Evolutionary conservation across 2,113 vertebrate genomes (phyloP), one percentile per base, ranked within the genome.

Genomic region (Cryptomyrus ogoouensis): DNA sequence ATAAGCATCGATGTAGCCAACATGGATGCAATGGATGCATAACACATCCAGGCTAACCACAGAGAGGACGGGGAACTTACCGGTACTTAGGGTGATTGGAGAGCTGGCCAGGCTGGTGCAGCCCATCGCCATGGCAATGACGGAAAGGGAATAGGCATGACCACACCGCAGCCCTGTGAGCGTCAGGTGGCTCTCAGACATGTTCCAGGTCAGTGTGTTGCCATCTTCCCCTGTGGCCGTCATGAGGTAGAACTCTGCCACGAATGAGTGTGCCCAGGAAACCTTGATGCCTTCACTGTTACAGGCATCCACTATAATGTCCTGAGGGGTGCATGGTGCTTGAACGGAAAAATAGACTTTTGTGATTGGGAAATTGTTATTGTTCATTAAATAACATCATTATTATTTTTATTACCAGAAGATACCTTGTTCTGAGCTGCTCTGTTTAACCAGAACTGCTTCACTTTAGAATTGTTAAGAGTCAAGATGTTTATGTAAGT

Each of bases 271-370:
- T n/a, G 77, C 89, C 95, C 96, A 97, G 7, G 90, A 91, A 80
- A 95, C 93, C 0, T 31, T 39, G 31, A 91, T 91, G 0, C 92
- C 94, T 0, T 91, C 90, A 1, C 86, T 47, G 6, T 93, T 90
- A 53, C 96, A 96, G 0, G 89, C 88, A 1, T 46, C 77, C 50
- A 90, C 89, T 0, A 52, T 92, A 89, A 96, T 90, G 24, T 91
- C 91, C 56, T 83, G 53, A n/a, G 96, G 96, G 19, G 89, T 74
- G 90, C 96, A 97, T 6, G 96, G 96, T 0, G 92, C 96, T 97
- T 88, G 13, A 74, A 17, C 88, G 91, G 35, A 66, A 84, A 47
- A n/a, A 46, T 77, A 77, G 70, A 77, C 31, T 77, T 77, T 39
- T 77, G 27, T 77, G 1, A 39, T 6, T 80, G 74, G n/a, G n/a